These are phyloP conservation scores for Dinomys branickii DNA, from an alignment of 2,113 vertebrate genomes.

Conservation along the genomic window DNA sequence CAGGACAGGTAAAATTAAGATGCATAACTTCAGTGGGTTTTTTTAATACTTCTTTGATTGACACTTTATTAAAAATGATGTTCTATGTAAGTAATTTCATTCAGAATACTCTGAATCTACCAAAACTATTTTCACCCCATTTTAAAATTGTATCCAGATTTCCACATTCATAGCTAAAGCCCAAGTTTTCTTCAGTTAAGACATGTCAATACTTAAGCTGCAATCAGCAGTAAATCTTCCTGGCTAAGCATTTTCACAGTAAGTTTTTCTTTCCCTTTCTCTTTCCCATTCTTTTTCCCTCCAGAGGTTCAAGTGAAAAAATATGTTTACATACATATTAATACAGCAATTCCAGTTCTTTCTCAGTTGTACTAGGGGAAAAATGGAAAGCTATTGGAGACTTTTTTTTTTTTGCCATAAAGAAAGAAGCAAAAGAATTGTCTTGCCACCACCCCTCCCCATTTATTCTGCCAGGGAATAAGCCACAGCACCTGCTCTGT, in stretches of 20 bases:
- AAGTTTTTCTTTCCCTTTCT: constrained; percentile 71
- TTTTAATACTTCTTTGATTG: constrained; percentile 50
- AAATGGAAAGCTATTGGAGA: constrained; percentile 60
- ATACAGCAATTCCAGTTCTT: constrained; percentile 73
- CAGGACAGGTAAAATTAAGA: constrained; percentile 69
- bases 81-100: constrained; percentile 55
- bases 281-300: background rate
- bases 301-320: constrained; percentile 66
- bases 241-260: constrained; percentile 81
- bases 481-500: constrained; percentile 77
- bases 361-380: constrained; percentile 61
- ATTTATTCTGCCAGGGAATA: constrained; percentile 77
- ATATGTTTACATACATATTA: constrained; percentile 76
- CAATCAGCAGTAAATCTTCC: constrained; percentile 82
- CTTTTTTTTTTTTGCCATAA: constrained; percentile 68
- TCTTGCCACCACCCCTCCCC: constrained; percentile 52
- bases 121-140: constrained; percentile 60
- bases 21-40: constrained; percentile 39
- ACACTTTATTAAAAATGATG: constrained; percentile 53
- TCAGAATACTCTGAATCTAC: constrained; percentile 35
- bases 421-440: constrained; percentile 65
- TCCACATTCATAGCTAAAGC: constrained; percentile 80
- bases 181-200: constrained; percentile 82
- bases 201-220: constrained; percentile 78
- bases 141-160: constrained; percentile 62